Conservation (phyloP, 2,888 invertebrate species). For the Caenorhabditis sp. region DNA sequence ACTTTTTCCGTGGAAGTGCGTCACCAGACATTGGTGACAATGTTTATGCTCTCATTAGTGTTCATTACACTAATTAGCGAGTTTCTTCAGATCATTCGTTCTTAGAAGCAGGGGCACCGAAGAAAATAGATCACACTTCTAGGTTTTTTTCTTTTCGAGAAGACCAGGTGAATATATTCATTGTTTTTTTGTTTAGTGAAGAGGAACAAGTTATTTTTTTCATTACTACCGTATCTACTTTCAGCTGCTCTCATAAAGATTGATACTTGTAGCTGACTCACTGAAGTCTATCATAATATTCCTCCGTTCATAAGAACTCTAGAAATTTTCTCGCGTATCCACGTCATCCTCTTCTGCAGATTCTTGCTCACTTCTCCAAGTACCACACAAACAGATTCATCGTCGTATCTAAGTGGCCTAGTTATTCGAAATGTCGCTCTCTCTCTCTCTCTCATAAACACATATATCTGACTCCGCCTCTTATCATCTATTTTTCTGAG, state of each 20-base stretch:
- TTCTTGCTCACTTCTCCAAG: slow-evolving; percentile 3
- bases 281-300: not conserved
- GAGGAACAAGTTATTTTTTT: too few species aligned
- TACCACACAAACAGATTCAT: slow-evolving; percentile 17
- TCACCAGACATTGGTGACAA: slow-evolving; percentile 20
- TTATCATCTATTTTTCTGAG: slow-evolving; percentile 38
- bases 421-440: slow-evolving; percentile 29
- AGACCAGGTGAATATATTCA: slow-evolving; percentile 16
- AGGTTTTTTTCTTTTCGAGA: slow-evolving; percentile 8
- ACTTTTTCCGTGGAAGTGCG: slow-evolving; percentile 6
- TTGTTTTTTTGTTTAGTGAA: slow-evolving; percentile 7
- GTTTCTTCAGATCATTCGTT: slow-evolving; percentile 22
- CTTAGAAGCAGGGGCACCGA: slow-evolving; percentile 18
- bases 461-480: not conserved
- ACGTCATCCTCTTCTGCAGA: slow-evolving; percentile 24
- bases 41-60: slow-evolving; percentile 39
- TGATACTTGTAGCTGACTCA: not conserved
- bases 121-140: not conserved
- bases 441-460: not conserved
- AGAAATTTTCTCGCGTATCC: not conserved
- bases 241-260: too few species aligned
- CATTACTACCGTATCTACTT: too few species aligned
- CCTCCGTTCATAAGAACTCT: not conserved
- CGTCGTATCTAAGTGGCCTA: slow-evolving; percentile 18
- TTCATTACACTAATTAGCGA: slow-evolving; percentile 16